These are phyloP conservation scores for Epirrhoe alternata DNA, from an alignment of 2,888 invertebrate genomes.

Conservation along the genomic window DNA sequence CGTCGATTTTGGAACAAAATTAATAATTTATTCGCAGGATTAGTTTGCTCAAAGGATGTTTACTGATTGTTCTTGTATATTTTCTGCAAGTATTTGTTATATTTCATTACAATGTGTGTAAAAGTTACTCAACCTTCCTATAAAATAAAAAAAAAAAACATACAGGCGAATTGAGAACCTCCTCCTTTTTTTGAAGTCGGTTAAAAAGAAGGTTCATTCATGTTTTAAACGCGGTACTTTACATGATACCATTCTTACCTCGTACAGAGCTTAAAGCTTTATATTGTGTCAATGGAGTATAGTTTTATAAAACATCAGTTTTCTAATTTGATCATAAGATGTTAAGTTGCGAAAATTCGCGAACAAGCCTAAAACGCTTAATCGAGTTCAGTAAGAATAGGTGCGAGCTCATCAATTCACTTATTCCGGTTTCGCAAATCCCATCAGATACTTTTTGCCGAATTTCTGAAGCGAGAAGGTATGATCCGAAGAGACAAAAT, in stretches of 20 bases:
- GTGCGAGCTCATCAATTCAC: slow-evolving; percentile 37
- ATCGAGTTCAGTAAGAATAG: slow-evolving; percentile 8
- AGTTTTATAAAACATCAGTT: neutral
- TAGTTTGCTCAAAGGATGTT: slow-evolving; percentile 2
- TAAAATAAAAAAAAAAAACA: too few relatives aligned
- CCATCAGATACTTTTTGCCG: slow-evolving; percentile 38
- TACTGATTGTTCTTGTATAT: neutral
- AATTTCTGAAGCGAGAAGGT: slow-evolving; percentile 41
- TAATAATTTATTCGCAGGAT: slow-evolving; percentile 16
- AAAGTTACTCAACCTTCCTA: too few relatives aligned
- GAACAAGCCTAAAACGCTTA: neutral
- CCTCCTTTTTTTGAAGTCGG: too few relatives aligned
- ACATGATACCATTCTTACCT: too few relatives aligned
- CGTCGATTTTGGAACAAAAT: neutral
- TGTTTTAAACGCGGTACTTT: too few relatives aligned
- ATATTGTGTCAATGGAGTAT: too few relatives aligned
- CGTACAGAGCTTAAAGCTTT: too few relatives aligned
- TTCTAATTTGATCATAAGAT: neutral
- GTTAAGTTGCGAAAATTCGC: neutral
- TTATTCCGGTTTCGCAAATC: slow-evolving; percentile 38
- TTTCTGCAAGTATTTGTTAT: neutral
- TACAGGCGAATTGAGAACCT: too few relatives aligned
- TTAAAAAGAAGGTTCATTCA: too few relatives aligned
- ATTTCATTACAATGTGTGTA: too few relatives aligned
- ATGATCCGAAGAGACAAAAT: slow-evolving; percentile 40